Base-by-base conservation (phyloP, 2,113 vertebrate species). In the Leucopsar rothschildi region DNA sequence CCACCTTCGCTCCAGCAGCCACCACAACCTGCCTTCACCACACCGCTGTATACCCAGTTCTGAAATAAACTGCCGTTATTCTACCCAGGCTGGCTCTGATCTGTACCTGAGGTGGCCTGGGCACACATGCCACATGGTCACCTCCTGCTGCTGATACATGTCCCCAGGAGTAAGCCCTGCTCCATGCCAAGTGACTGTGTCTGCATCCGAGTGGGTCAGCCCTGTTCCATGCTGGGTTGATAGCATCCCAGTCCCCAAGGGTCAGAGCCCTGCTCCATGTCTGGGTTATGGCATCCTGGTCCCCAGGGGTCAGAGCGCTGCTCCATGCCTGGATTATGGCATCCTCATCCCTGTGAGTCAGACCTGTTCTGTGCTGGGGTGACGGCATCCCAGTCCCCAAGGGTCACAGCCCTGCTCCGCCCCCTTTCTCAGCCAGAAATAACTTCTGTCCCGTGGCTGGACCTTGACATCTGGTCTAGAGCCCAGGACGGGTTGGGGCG, bases 381-480 rank as follows among this genome's bases (percentile, higher is more conserved):
- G 76, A 55, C 1, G 9, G 39, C 21, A 64, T 86, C 64, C 59
- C 90, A 20, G 70, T 82, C 71, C 69, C 57, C 40, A 71, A 72
- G 82, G 75, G 65, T 66, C 65, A 90, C 71, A 63, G 68, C 35
- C 45, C 80, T 12, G 96, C 95, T 95, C 96, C 68, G 65, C 97
- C 98, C 97, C 96, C 84, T 97, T 96, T 95, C 98, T 97, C 96
- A 94, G 96, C 96, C 97, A 76, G 91, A 98, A 98, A 98, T 98
- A 98, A 95, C 97, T 92, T 90, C 97, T 96, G 97, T 95, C 94
- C 81, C 47, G 29, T 21, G 86, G 88, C 90, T 27, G 79, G 95
- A 95, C 85, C 52, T 87, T 94, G 87, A 95, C 93, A 94, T 57
- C 73, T 90, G 94, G 75, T 95, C 88, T 89, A 86, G 82, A 95